Evolutionary conservation across 1,140 invertebrate genomes (phyloP), one percentile per base, ranked within the genome.

Genomic region (Saccostrea echinata): DNA sequence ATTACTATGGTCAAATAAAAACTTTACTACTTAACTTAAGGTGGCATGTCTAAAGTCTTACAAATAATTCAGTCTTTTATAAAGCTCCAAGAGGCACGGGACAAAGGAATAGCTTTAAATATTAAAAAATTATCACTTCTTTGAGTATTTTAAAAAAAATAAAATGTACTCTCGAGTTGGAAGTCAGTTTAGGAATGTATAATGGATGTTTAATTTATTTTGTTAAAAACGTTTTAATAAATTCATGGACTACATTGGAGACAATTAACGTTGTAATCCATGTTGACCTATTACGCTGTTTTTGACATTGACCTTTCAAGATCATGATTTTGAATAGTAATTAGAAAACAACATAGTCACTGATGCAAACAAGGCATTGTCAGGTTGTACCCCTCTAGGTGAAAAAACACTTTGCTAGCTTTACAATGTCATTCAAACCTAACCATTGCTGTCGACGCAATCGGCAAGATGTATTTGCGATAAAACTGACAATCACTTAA

Each of bases 241-340:
- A 21, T 43, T n/a, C 55, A 61, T n/a, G 18, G 55, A 21, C n/a
- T 61, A 21, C 55, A 61, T 21, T 43, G 1, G 4, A 61, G 18
- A 61, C 16, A 61, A 61, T n/a, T 16, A 61, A 18, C n/a, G 55
- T n/a, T 21, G 18, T 61, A 61, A 43, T 43, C 43, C 43, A 43
- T 43, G 9, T 43, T 61, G n/a, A 61, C 55, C 55, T n/a, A n/a
- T n/a, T 21, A n/a, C 55, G n/a, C n/a, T 61, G n/a, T 21, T 61
- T 16, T 3, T 76, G 30, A 30, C 24, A 30, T 76, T 76, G 68
- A 76, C 68, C 68, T 76, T 76, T 76, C 68, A 76, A 33, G 27
- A 33, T 76, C 68, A 76, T 76, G 68, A 76, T 76, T 76, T 76
- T 76, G 68, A 76, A 76, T 76, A 33, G 13, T 30, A 30, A 9